Evolutionary conservation across 2,888 invertebrate genomes (phyloP).

Genomic region (Phengaris arion): DNA sequence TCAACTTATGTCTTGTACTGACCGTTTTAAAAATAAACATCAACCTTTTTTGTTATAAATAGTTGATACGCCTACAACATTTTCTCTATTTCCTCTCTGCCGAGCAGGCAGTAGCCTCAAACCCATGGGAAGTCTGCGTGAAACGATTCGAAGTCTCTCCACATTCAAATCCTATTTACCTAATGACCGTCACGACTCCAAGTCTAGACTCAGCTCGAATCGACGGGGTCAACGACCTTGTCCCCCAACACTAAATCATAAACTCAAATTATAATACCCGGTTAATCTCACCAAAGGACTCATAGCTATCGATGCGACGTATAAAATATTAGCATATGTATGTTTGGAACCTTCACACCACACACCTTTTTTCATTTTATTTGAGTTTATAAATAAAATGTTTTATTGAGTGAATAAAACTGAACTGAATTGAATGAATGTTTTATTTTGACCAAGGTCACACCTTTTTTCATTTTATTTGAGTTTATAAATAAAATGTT

Average conservation of each 20-base stretch:
- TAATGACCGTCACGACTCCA: not conserved
- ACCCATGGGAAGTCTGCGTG: not conserved
- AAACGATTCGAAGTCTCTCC: not conserved
- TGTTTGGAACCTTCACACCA: not conserved
- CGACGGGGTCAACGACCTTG: not conserved
- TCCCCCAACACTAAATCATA: not conserved
- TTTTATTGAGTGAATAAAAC: no score
- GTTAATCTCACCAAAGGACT: not conserved
- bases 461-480: no score
- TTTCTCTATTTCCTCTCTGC: no score
- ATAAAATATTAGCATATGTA: slow-evolving; percentile 2
- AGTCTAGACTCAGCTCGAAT: slow-evolving; percentile 16
- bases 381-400: no score
- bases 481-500: no score
- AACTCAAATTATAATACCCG: slow-evolving; percentile 5
- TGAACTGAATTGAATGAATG: no score
- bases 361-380: not conserved
- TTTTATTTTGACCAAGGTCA: no score
- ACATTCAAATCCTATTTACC: not conserved
- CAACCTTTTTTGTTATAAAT: no score
- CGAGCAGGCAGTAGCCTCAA: no score
- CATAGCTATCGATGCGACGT: not conserved
- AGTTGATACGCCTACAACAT: no score
- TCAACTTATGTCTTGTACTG: not conserved
- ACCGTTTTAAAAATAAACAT: not conserved